Evolutionary conservation across 1,140 invertebrate species (phyloP), one percentile per base, ranked within the genome.

Genomic region (Drosophila kikkawai): DNA sequence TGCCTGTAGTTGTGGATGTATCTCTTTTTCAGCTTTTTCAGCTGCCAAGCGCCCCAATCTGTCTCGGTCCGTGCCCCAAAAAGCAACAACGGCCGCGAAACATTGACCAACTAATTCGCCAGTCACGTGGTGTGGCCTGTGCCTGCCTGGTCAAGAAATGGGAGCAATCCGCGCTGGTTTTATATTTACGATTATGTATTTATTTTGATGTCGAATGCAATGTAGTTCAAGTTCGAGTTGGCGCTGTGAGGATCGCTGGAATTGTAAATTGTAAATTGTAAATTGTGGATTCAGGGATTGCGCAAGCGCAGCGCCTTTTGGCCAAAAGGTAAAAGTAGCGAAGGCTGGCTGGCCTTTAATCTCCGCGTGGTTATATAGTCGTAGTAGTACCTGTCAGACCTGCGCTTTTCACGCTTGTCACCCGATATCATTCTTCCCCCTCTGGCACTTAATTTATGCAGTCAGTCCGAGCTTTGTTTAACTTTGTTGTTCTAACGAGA

Each of bases 191-290:
- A 70, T 82, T 80, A 77, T 87, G 67, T 73, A 73, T 71, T 73
- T 48, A 58, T 87, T 86, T 77, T 69, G 77, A 87, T 87, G 70
- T 73, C 83, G 75, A 79, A 61, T 78, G 80, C 84, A 63, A 87
- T 87, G 61, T 88, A 90, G 84, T 90, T 88, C 84, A 88, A 90
- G 84, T 90, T 76, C 84, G 76, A 79, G 76, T 65, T 73, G 85
- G 65, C 82, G 68, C 81, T 80, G 81, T 84, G 67, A 32, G 67
- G 59, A 75, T 86, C 39, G 39, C 67, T 44, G 29, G 47, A 47
- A 13, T 26, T 17, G 60, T 22, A 56, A n/a, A 39, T 29, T 17
- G 44, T 57, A 34, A 19, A 26, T 11, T 37, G 42, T 19, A 45
- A 17, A 32, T 36, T 19, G 22, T 4, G 37, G 15, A 17, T 47